Conservation (phyloP, 2,113 vertebrate species). For the Perccottus glenii region DNA sequence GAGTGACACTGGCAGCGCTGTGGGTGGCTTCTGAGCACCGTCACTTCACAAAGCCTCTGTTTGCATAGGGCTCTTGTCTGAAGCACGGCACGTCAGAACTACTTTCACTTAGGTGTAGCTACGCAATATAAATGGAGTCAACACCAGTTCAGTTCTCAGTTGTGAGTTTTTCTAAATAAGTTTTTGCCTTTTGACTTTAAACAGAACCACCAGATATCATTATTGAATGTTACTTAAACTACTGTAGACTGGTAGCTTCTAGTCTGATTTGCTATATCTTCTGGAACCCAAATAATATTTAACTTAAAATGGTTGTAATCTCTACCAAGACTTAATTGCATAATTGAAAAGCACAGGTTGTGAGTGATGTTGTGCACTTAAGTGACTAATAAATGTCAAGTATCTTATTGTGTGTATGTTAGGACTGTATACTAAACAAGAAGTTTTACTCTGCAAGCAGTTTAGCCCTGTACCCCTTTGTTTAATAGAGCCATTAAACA, state of each 20-base stretch:
- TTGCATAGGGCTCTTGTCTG: conserved; percentile 31
- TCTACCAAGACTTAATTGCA: too few relatives aligned
- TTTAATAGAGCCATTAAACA: conserved; percentile 80
- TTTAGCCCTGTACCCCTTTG: conserved; percentile 66
- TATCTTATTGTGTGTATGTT: not conserved
- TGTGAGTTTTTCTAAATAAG: not conserved
- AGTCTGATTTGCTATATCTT: too few relatives aligned
- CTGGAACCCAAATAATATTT: too few relatives aligned
- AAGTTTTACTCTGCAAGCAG: conserved; percentile 50
- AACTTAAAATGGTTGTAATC: too few relatives aligned
- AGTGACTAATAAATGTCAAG: too few relatives aligned
- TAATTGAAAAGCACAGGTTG: too few relatives aligned
- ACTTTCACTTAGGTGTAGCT: not conserved
- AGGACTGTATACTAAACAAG: conserved; percentile 25
- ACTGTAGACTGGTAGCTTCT: too few relatives aligned
- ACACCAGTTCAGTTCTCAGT: not conserved
- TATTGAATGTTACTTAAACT: too few relatives aligned
- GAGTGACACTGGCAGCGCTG: conserved; percentile 29
- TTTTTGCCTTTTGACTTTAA: not conserved
- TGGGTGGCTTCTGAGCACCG: conserved; percentile 35
- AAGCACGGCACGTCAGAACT: conserved; percentile 3
- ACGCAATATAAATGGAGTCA: not conserved
- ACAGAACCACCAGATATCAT: too few relatives aligned
- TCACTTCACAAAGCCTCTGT: conserved; percentile 26
- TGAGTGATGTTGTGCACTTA: too few relatives aligned